These are phyloP conservation scores for Thereva nobilitata DNA, from an alignment of 2,888 invertebrate species.

Conservation along the genomic window DNA sequence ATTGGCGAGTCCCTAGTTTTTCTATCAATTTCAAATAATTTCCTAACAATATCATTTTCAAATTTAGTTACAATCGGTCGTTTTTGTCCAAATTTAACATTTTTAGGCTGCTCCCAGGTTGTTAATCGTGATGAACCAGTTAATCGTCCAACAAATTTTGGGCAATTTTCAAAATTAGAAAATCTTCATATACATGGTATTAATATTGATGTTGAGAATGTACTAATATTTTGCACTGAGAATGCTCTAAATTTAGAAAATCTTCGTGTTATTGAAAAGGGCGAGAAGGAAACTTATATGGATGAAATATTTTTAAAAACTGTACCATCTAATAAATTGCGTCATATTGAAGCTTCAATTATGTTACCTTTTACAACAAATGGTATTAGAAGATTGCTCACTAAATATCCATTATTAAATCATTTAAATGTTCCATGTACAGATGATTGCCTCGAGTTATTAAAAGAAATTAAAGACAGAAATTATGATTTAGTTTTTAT, in stretches of 20 bases:
- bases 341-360: slow-evolving; percentile 39
- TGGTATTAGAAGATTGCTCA: slow-evolving; percentile 33
- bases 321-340: slow-evolving; percentile 27
- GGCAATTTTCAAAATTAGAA: slow-evolving; percentile 39
- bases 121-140: slow-evolving; percentile 35
- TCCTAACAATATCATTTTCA: slow-evolving; percentile 34
- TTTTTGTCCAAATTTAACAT: slow-evolving; percentile 40
- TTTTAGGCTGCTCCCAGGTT: slow-evolving; percentile 31
- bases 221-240: slow-evolving; percentile 38
- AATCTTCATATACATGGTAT: slow-evolving; percentile 38
- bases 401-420: slow-evolving; percentile 38
- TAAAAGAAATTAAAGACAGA: slow-evolving; percentile 38
- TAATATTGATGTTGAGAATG: slow-evolving; percentile 38
- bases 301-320: slow-evolving; percentile 37
- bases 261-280: slow-evolving; percentile 37
- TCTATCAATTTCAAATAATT: slow-evolving; percentile 39
- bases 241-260: slow-evolving; percentile 40
- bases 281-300: slow-evolving; percentile 15
- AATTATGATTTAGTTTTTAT: slow-evolving; percentile 43
- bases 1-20: slow-evolving; percentile 36
- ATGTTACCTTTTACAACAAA: slow-evolving; percentile 37
- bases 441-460: slow-evolving; percentile 37
- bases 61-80: slow-evolving; percentile 41
- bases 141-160: slow-evolving; percentile 26
- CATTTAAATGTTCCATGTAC: slow-evolving; percentile 40